phyloP scores from a whole-genome alignment of 2,113 vertebrate species.

The Hiodon tergisus region DNA sequence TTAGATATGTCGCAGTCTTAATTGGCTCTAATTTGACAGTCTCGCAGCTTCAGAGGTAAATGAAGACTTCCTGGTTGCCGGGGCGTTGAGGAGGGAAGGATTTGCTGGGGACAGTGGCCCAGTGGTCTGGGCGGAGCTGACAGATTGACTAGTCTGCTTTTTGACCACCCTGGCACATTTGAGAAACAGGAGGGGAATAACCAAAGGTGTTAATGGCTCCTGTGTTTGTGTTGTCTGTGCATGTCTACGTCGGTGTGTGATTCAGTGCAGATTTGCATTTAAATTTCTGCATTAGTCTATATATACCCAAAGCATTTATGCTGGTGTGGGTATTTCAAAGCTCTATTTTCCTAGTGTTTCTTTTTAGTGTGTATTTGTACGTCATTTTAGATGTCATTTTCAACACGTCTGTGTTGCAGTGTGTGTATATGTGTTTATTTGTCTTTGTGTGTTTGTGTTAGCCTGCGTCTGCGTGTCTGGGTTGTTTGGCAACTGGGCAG shows the following conservation, averaged over 20 bases:
- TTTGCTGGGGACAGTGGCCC: slow-evolving; percentile 53
- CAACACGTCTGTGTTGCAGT: not conserved
- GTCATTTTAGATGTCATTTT: not conserved
- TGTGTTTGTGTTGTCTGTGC: not conserved
- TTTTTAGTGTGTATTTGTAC: no score
- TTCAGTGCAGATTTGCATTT: not conserved
- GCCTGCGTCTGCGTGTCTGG: slow-evolving; percentile 9
- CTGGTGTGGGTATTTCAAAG: no score
- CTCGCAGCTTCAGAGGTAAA: slow-evolving; percentile 59
- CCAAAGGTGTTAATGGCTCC: slow-evolving; percentile 94
- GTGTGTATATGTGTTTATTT: slow-evolving; percentile 6
- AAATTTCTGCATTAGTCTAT: not conserved
- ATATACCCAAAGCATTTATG: no score
- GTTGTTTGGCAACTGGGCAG: slow-evolving; percentile 4
- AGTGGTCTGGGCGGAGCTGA: slow-evolving; percentile 62
- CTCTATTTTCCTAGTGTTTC: no score
- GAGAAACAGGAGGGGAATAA: slow-evolving; percentile 73
- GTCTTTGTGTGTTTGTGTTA: slow-evolving; percentile 29
- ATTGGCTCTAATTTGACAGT: slow-evolving; percentile 66
- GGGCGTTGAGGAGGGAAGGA: slow-evolving; percentile 46
- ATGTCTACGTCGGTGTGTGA: not conserved
- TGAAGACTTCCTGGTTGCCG: slow-evolving; percentile 58
- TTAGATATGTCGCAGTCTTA: slow-evolving; percentile 51
- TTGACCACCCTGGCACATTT: slow-evolving; percentile 78
- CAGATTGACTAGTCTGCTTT: slow-evolving; percentile 76